Conservation (phyloP, 2,797 vertebrate species). For the Cirrhinus molitorella region DNA sequence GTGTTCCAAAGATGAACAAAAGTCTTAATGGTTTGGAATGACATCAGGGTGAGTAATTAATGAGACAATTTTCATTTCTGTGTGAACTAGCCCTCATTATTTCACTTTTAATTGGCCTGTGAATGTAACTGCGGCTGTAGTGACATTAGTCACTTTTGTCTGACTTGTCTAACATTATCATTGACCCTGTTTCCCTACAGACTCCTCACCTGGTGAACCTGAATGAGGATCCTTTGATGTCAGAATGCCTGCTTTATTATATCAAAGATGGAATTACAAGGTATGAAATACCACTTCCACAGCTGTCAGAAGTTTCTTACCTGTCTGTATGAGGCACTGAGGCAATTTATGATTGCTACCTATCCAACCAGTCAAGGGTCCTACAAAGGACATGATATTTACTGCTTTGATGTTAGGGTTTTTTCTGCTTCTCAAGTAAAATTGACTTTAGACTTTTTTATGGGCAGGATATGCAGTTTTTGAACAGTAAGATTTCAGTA, state of each 20-base stretch:
- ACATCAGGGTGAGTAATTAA: too few relatives aligned
- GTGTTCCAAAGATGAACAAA: too few relatives aligned
- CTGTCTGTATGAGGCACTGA: constrained; percentile 19
- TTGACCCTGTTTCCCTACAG: constrained; percentile 73
- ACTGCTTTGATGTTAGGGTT: constrained; percentile 12
- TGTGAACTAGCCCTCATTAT: not conserved
- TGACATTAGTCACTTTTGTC: not conserved
- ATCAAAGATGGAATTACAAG: constrained; percentile 99
- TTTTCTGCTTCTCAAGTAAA: not conserved
- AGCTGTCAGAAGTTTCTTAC: constrained; percentile 17
- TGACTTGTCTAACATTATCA: not conserved
- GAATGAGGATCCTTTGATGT: constrained; percentile 99
- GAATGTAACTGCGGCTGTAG: not conserved
- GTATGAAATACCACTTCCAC: constrained; percentile 72
- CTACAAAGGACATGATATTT: not conserved
- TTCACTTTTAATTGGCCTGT: not conserved
- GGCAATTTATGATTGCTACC: constrained; percentile 21
- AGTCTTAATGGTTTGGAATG: too few relatives aligned
- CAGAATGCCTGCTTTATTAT: constrained; percentile 98
- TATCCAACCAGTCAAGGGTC: not conserved
- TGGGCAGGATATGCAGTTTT: too few relatives aligned
- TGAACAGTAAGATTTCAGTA: too few relatives aligned
- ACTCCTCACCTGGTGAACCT: constrained; percentile 98
- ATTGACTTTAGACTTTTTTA: too few relatives aligned
- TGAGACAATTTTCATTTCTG: too few relatives aligned